These are phyloP conservation scores for Gopherus evgoodei DNA, from an alignment of 2,113 vertebrate species.

Conservation along the genomic window DNA sequence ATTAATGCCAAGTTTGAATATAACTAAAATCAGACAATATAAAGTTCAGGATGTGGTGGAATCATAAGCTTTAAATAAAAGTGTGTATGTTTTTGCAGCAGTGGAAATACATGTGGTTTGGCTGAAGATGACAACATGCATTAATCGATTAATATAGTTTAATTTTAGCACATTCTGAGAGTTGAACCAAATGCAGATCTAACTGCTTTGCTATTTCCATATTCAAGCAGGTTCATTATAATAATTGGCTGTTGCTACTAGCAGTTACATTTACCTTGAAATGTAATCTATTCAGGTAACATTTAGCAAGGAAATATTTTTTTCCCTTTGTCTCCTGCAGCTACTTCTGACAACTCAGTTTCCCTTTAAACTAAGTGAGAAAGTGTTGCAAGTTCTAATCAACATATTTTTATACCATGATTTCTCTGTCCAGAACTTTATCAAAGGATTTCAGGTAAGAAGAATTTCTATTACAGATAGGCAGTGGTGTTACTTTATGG, in stretches of 20 bases:
- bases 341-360: slow-evolving; percentile 87
- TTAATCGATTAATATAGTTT: neutral
- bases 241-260: neutral
- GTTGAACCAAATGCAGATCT: neutral
- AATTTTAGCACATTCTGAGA: neutral
- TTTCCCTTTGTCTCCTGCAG: slow-evolving; percentile 77
- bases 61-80: neutral
- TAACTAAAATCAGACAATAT: neutral
- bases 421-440: slow-evolving; percentile 95
- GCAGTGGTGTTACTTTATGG: neutral
- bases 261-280: neutral
- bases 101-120: neutral
- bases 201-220: neutral
- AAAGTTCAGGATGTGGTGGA: neutral
- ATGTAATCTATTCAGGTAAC: neutral
- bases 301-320: neutral
- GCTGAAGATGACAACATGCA: neutral
- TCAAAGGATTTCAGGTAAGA: slow-evolving; percentile 94
- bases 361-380: slow-evolving; percentile 92
- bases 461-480: neutral
- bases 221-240: neutral
- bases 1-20: neutral
- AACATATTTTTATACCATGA: slow-evolving; percentile 97
- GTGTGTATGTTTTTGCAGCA: neutral
- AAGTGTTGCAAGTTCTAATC: slow-evolving; percentile 91